Conservation (phyloP, 2,888 invertebrate genomes). For the Synanthedon andrenaeformis region DNA sequence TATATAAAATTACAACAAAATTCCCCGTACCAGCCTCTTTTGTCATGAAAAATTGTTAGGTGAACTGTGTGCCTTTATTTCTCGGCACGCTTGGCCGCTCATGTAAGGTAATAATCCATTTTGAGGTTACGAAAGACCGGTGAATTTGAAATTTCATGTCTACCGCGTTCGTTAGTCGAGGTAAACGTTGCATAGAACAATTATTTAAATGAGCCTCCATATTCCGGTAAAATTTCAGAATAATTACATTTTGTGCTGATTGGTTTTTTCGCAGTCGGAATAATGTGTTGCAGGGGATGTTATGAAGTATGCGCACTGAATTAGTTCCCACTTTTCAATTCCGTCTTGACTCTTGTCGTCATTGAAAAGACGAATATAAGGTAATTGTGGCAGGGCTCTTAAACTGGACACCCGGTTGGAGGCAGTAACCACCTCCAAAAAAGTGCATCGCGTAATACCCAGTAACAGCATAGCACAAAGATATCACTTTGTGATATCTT, state of each 20-base stretch:
- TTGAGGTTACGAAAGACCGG: slow-evolving; percentile 8
- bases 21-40: not conserved
- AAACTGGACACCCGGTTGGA: no score
- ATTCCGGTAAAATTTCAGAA: not conserved
- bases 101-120: slow-evolving; percentile 9
- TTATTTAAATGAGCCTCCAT: not conserved
- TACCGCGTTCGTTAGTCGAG: slow-evolving; percentile 4
- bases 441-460: no score
- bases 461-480: no score
- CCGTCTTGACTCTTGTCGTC: no score
- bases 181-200: slow-evolving; percentile 4
- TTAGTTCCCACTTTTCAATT: no score
- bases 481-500: no score
- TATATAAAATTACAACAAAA: not conserved
- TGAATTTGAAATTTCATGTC: slow-evolving; percentile 8
- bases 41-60: slow-evolving; percentile 4
- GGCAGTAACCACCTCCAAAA: no score
- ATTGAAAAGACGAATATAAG: no score
- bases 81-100: slow-evolving; percentile 6
- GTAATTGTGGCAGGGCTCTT: no score
- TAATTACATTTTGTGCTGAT: not conserved
- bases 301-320: no score
- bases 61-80: slow-evolving; percentile 6
- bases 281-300: no score
- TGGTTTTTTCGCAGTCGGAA: no score